Evolutionary conservation across 2,888 invertebrate species (phyloP).

Genomic region (Halictus quadricinctus): DNA sequence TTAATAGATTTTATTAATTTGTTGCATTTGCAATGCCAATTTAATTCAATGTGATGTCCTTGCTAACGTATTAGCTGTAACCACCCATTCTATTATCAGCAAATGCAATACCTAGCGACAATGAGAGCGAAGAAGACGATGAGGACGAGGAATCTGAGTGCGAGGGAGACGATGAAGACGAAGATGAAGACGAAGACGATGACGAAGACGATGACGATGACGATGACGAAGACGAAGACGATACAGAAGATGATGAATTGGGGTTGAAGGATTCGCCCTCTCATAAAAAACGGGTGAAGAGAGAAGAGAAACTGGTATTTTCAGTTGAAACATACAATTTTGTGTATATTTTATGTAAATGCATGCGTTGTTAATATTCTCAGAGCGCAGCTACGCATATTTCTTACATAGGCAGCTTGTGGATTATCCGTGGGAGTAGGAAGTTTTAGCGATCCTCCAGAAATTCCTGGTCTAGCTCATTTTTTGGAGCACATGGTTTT

Average conservation of each 20-base stretch:
- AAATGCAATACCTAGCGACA: slow-evolving; percentile 36
- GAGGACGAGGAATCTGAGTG: slow-evolving; percentile 43
- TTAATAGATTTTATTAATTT: neutral
- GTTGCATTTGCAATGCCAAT: neutral
- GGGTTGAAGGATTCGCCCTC: slow-evolving; percentile 72
- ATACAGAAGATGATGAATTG: slow-evolving; percentile 59
- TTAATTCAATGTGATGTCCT: neutral
- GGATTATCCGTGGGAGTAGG: slow-evolving; percentile 90
- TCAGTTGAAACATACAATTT: neutral
- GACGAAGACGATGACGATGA: slow-evolving; percentile 64
- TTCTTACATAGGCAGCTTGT: slow-evolving; percentile 86
- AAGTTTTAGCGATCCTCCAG: slow-evolving; percentile 89
- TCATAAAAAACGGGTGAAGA: slow-evolving; percentile 69
- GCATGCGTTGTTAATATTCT: slow-evolving; percentile 30
- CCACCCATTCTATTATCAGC: slow-evolving; percentile 18
- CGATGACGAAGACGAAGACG: slow-evolving; percentile 60
- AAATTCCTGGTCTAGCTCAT: slow-evolving; percentile 92
- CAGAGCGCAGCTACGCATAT: slow-evolving; percentile 29
- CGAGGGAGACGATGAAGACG: slow-evolving; percentile 38
- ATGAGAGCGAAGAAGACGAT: slow-evolving; percentile 63
- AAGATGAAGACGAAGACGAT: slow-evolving; percentile 68
- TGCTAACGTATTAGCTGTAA: slow-evolving; percentile 10
- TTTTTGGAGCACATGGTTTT: slow-evolving; percentile 97
- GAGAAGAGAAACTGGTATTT: slow-evolving; percentile 70
- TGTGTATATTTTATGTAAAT: neutral